Base-by-base conservation (phyloP, 2,113 vertebrate species). In the Conger conger region DNA sequence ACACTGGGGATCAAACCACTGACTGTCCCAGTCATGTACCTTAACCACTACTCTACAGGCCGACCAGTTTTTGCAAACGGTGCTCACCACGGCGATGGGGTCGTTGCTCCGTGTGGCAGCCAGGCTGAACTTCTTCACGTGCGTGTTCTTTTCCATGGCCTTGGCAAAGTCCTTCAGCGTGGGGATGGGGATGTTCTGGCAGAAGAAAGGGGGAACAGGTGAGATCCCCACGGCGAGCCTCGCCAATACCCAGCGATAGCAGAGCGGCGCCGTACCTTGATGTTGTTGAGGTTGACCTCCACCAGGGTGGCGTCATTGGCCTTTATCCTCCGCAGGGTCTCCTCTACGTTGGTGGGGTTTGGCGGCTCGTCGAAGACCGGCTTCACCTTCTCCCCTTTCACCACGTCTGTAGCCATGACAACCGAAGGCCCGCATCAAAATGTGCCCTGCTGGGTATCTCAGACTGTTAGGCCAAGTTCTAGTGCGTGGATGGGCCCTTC, bases 281-380 rank as follows among this genome's bases (percentile, higher is more conserved):
- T 98, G 92, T 99, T 99, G 94, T 99, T 99, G 86, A 99, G 96
- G 92, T 99, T 99, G 89, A 99, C 95, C 91, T 99, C 98, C 15
- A 90, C 93, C 36, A 99, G 94, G 81, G 90, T 90, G 50, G 96
- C 89, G 86, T 99, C 97, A 0, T 99, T 97, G 88, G 91, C 95
- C 92, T 96, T 99, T 93, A 98, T 96, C 94, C 96, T 96, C 90
- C 99, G 97, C 87, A 99, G 95, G 85, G 96, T 99, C 76, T 94
- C 95, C 90, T 99, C 98, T 87, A 99, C 97, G 0, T 99, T 99
- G 37, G 98, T 99, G 0, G 98, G 97, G 86, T 99, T 99, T 27
- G 98, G 98, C 8, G 98, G 98, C 84, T 99, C 98, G 82, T 99
- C 97, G 86, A 99, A 98, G 87, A 98, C 92, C 0, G 98, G 98